Percentiles rank a stretch among this genome's conserved stretches.
Evolutionary conservation across 2,888 invertebrate genomes (phyloP).

Genomic region (Stenchaetothrips biformis): DNA sequence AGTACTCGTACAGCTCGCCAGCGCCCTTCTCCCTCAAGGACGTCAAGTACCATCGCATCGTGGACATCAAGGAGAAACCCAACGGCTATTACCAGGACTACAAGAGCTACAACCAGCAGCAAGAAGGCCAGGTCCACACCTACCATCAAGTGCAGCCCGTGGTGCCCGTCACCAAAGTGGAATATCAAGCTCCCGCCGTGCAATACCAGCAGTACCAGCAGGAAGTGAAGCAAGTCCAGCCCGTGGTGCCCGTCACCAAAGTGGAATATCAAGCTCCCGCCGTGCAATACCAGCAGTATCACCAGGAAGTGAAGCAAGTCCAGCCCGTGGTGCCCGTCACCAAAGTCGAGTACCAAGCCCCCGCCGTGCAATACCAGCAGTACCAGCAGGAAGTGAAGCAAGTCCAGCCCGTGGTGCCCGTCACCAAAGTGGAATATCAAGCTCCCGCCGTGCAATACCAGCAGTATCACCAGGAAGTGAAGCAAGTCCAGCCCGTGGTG

Average conservation of each 20-base stretch:
- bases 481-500: neutral
- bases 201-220: neutral
- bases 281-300: neutral
- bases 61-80: neutral
- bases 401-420: neutral
- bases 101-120: constrained; percentile 17
- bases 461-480: too few relatives aligned
- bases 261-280: neutral
- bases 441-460: too few relatives aligned
- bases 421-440: too few relatives aligned
- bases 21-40: constrained; percentile 13
- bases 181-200: neutral
- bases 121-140: neutral
- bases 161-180: neutral
- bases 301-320: neutral
- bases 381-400: neutral
- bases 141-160: constrained; percentile 4
- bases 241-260: neutral
- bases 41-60: constrained; percentile 12
- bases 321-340: neutral
- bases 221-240: too few relatives aligned
- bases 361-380: neutral
- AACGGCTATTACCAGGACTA: neutral
- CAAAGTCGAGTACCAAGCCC: neutral
- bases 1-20: constrained; percentile 16